Percentiles rank a stretch among this genome's conserved stretches.
Evolutionary conservation across 2,113 vertebrate species (phyloP).

Genomic region (Rhodinocichla rosea): DNA sequence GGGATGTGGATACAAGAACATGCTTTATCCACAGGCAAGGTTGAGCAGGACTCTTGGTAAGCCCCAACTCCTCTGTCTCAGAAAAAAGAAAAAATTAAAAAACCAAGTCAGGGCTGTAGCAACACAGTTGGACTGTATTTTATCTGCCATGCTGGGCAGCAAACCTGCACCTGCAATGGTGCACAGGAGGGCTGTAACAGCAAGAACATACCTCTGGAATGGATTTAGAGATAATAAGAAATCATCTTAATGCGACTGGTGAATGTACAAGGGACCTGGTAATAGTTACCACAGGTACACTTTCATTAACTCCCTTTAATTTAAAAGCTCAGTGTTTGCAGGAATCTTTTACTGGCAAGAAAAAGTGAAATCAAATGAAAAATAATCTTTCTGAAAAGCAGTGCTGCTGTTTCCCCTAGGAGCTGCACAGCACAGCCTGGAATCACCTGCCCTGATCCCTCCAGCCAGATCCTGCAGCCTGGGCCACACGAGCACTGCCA

Average conservation of each 20-base stretch:
- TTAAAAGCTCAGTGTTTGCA: conserved; percentile 54
- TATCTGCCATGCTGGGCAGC: background rate
- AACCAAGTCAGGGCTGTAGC: background rate
- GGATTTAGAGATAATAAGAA: conserved; percentile 49
- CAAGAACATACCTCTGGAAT: conserved; percentile 24
- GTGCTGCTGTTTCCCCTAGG: background rate
- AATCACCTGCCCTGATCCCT: background rate
- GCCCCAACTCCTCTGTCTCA: background rate
- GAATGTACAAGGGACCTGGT: conserved; percentile 27
- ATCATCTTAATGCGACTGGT: conserved; percentile 56
- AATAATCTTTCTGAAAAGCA: background rate
- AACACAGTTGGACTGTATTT: background rate
- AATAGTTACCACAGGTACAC: conserved; percentile 57
- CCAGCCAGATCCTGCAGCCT: background rate
- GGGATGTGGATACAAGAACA: background rate
- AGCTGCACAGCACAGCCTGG: background rate
- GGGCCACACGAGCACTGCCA: background rate
- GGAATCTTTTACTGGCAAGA: background rate
- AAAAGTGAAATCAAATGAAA: conserved; percentile 13
- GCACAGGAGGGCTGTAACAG: conserved; percentile 48
- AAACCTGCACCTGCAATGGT: conserved; percentile 9
- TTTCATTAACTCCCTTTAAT: conserved; percentile 67
- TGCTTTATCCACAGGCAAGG: background rate
- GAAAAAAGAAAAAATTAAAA: background rate
- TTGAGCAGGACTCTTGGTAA: background rate